These are phyloP conservation scores for Rhea pennata DNA, from an alignment of 2,113 vertebrate genomes.

Conservation along the genomic window DNA sequence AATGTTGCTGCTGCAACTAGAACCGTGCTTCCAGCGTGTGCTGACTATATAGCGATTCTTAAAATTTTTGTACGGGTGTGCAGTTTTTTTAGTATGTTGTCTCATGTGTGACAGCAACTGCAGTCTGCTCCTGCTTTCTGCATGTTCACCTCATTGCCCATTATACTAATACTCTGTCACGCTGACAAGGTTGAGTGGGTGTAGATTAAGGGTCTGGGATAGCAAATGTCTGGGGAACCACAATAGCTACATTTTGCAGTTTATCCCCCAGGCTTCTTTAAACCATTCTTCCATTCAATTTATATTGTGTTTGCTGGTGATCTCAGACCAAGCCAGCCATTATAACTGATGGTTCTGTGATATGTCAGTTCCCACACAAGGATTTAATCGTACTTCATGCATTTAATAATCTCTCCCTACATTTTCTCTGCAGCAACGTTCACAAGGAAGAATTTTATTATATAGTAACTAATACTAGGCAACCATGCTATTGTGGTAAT, in stretches of 20 bases:
- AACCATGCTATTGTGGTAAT: background rate
- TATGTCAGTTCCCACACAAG: background rate
- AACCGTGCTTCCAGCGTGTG: background rate
- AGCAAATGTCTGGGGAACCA: background rate
- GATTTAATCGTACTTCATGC: background rate
- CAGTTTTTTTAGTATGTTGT: background rate
- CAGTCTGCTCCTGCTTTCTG: background rate
- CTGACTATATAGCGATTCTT: background rate
- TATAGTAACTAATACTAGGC: background rate
- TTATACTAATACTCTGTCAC: background rate
- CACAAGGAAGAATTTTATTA: background rate
- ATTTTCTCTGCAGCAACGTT: background rate
- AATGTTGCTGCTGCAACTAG: background rate
- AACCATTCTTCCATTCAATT: background rate
- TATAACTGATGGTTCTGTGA: background rate
- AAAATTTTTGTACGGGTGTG: fast-evolving
- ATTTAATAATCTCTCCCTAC: background rate
- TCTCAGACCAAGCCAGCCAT: background rate
- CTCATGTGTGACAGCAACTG: background rate
- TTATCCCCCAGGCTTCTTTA: background rate
- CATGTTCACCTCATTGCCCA: background rate
- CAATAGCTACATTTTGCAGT: background rate
- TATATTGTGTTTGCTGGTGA: background rate
- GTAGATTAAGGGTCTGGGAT: background rate
- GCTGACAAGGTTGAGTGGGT: background rate